These are phyloP conservation scores for Sinocyclocheilus grahami DNA, from an alignment of 2,113 vertebrate genomes.

Conservation along the genomic window DNA sequence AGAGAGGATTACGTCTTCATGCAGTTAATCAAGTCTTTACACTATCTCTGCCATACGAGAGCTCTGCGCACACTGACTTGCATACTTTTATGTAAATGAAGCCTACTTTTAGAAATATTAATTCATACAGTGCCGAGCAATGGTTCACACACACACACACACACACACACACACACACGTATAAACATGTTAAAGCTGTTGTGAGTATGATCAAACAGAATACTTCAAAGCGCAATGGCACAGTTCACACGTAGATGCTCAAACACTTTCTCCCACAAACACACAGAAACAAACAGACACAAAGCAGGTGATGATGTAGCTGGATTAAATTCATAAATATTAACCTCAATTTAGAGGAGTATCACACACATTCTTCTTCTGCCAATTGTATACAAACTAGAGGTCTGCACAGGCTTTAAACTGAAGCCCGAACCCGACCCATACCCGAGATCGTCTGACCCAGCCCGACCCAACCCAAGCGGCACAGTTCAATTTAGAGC, in stretches of 20 bases:
- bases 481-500: too few species aligned
- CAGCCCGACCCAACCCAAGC: too few species aligned
- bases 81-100: conserved; percentile 50
- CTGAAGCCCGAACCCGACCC: too few species aligned
- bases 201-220: conserved; percentile 28
- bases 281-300: background rate
- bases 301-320: background rate
- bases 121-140: conserved; percentile 43
- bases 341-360: too few species aligned
- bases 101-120: conserved; percentile 47
- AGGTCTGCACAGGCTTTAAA: too few species aligned
- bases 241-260: background rate
- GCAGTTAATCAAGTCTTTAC: conserved; percentile 46
- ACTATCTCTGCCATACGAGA: background rate
- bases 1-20: conserved; percentile 17
- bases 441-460: too few species aligned
- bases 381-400: background rate
- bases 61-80: conserved; percentile 12
- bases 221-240: conserved; percentile 18
- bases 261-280: background rate
- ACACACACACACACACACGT: too few species aligned
- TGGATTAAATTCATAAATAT: background rate
- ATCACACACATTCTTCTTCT: background rate
- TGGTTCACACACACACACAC: background rate
- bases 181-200: background rate